Evolutionary conservation across 92 coral and sea anemone species (phyloP).

Genomic region (Heteractis magnifica): DNA sequence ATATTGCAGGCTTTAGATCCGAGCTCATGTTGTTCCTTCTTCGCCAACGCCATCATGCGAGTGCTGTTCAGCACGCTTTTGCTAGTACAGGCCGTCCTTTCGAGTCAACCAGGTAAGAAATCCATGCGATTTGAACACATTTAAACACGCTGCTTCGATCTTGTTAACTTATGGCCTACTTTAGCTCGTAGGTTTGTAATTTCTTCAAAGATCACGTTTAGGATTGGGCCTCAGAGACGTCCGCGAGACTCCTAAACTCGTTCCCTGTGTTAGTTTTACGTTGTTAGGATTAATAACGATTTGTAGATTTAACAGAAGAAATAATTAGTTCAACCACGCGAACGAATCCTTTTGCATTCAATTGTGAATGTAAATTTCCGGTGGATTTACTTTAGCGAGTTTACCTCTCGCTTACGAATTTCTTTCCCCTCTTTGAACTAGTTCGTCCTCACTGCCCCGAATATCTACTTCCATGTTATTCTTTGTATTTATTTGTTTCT

Average conservation of each 20-base stretch:
- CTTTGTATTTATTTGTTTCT: constrained; percentile 34
- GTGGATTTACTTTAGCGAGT: constrained; percentile 50
- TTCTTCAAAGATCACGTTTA: constrained; percentile 26
- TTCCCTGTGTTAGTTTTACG: constrained; percentile 76
- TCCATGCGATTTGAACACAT: constrained; percentile 26
- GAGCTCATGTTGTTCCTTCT: constrained; percentile 70
- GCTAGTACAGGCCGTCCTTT: constrained; percentile 49
- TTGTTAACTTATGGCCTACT: constrained; percentile 35
- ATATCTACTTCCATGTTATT: constrained; percentile 20
- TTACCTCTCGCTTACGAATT: neutral
- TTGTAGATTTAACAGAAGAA: constrained; percentile 97
- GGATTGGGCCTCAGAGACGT: constrained; percentile 15
- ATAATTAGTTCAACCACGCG: constrained; percentile 94
- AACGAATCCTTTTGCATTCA: constrained; percentile 78
- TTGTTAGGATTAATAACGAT: constrained; percentile 92
- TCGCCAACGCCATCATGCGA: constrained; percentile 67
- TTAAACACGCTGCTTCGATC: constrained; percentile 29
- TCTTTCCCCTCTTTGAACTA: constrained; percentile 13
- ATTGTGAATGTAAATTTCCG: constrained; percentile 97
- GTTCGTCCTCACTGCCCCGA: constrained; percentile 25
- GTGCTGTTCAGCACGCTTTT: constrained; percentile 90
- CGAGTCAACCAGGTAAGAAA: constrained; percentile 68
- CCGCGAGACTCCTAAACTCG: constrained; percentile 43
- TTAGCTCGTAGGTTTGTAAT: constrained; percentile 42
- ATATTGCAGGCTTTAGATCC: constrained; percentile 59